A percentile compares a stretch with the other conserved stretches of the same genome.
Evolutionary conservation across 2,113 vertebrate genomes (phyloP).

Genomic region (Periophthalmus modestus): DNA sequence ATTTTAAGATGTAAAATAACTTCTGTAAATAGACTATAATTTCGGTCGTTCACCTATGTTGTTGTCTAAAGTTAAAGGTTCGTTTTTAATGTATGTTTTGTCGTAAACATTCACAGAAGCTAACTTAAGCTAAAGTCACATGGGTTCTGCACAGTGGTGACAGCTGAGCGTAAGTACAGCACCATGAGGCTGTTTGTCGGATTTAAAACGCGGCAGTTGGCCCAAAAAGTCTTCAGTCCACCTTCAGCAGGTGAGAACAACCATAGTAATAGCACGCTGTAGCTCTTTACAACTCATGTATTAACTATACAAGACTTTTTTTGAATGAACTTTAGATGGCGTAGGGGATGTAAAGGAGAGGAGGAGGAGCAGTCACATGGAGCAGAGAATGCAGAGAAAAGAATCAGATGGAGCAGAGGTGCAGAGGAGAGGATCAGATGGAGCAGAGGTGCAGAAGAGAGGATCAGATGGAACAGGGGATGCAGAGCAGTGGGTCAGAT

Average conservation of each 20-base stretch:
- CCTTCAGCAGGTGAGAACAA: conserved; percentile 38
- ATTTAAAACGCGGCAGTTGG: conserved; percentile 18
- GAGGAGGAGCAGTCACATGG: no score
- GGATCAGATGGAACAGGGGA: no score
- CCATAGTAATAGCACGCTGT: background rate
- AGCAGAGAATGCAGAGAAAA: background rate
- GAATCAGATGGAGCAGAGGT: no score
- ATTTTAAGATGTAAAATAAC: background rate
- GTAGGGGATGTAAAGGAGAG: no score
- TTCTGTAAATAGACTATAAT: background rate
- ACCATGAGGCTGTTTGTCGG: conserved; percentile 34
- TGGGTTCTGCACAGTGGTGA: background rate
- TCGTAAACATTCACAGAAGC: background rate
- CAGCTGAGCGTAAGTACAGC: background rate
- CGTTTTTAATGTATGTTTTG: background rate
- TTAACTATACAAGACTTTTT: no score
- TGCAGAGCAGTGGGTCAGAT: no score
- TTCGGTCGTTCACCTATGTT: background rate
- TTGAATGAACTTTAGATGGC: no score
- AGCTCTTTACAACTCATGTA: background rate
- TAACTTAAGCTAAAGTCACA: background rate
- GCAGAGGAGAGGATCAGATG: no score
- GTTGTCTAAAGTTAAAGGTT: background rate
- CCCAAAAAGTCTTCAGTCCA: conserved; percentile 25
- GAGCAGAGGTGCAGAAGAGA: no score